Conservation (phyloP, 2,797 vertebrate species). For the Acrossocheilus wenchowensis region DNA sequence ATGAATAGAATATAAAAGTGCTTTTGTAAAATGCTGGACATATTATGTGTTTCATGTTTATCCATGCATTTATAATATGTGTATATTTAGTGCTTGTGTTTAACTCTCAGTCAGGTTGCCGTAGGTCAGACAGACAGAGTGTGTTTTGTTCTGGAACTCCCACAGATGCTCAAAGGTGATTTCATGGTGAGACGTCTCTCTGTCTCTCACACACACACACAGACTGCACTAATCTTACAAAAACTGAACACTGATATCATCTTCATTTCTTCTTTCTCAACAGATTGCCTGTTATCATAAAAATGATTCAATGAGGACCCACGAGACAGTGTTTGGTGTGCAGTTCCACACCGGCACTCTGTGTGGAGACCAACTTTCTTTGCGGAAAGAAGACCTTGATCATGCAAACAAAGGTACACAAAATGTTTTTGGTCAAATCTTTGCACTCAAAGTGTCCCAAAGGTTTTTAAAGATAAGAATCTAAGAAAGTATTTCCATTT, state of each 20-base stretch:
- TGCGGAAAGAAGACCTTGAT: slow-evolving; percentile 89
- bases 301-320: slow-evolving; percentile 74
- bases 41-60: not conserved
- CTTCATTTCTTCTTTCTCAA: slow-evolving; percentile 19
- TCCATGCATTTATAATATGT: not conserved
- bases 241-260: not conserved
- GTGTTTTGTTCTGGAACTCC: slow-evolving; percentile 86
- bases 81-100: slow-evolving; percentile 40
- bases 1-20: not conserved
- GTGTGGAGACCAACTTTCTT: slow-evolving; percentile 76
- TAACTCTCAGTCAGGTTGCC: slow-evolving; percentile 74
- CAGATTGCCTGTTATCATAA: slow-evolving; percentile 92
- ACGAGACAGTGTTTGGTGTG: slow-evolving; percentile 85
- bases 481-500: not conserved
- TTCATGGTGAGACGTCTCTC: slow-evolving; percentile 83
- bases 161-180: slow-evolving; percentile 91
- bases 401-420: slow-evolving; percentile 80
- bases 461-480: not conserved
- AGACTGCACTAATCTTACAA: not conserved
- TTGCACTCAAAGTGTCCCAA: not conserved
- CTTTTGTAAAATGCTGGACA: not conserved
- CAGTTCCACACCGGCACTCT: slow-evolving; percentile 90
- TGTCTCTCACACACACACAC: not conserved
- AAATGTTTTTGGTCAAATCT: not conserved
- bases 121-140: slow-evolving; percentile 78